Percentiles rank a stretch among this genome's conserved stretches.
Conservation (phyloP, 2,888 invertebrate genomes). For the Spatulosminthurus flaviceps region DNA sequence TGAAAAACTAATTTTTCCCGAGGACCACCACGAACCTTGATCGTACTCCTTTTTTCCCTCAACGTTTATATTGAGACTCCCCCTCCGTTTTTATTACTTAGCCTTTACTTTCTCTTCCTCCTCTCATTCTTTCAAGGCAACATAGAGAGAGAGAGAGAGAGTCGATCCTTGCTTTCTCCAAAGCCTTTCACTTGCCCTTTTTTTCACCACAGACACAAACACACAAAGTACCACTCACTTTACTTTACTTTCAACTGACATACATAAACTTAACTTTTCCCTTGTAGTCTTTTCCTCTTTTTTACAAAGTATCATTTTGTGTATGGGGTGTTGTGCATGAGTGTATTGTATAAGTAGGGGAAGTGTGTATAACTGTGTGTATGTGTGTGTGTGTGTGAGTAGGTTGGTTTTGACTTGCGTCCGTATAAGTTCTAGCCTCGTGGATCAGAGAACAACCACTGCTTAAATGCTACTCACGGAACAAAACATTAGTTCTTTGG, state of each 20-base stretch:
- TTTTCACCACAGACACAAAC: neutral
- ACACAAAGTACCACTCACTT: too few relatives aligned
- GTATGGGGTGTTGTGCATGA: neutral
- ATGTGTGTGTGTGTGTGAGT: neutral
- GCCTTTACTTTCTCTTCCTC: neutral
- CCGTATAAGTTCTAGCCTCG: slow-evolving; percentile 5
- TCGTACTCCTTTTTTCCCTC: neutral
- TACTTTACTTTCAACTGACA: too few relatives aligned
- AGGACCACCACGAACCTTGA: neutral
- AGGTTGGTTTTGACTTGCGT: neutral
- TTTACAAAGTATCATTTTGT: neutral
- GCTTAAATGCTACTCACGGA: slow-evolving; percentile 14
- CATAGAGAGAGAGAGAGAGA: too few relatives aligned
- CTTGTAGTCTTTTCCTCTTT: too few relatives aligned
- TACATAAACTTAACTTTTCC: neutral
- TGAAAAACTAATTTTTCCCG: slow-evolving; percentile 13
- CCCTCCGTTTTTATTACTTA: slow-evolving; percentile 4
- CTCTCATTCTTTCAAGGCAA: neutral
- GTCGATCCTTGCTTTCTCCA: neutral
- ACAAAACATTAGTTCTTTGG: slow-evolving; percentile 14
- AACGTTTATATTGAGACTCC: neutral
- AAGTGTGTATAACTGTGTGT: too few relatives aligned
- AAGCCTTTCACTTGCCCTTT: neutral
- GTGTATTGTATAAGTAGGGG: too few relatives aligned
- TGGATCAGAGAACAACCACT: neutral